Base-by-base conservation (phyloP, 2,113 vertebrate genomes). In the Probosciger aterrimus region DNA sequence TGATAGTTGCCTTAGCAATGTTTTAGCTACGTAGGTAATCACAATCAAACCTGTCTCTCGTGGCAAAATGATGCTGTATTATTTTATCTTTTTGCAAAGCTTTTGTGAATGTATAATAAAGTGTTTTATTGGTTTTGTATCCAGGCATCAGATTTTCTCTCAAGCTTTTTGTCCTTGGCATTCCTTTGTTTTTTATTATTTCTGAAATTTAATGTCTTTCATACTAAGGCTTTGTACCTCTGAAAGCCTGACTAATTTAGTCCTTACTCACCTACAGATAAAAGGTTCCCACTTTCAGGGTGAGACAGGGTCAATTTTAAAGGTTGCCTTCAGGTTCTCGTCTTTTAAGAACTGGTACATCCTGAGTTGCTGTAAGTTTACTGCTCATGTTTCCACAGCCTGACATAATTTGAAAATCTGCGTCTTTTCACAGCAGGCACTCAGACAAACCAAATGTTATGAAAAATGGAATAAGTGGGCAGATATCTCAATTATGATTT, bases 1-100 rank as follows among this genome's bases (percentile, higher is more conserved):
- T 94, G 93, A 96, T 81, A 86, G 96, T 97, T 96, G 94, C 96
- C 95, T 90, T 97, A 93, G 95, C 94, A 92, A 94, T 97, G 90
- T 88, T 96, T 96, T 90, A 95, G 79, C 78, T 81, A 70, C 5
- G 27, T 19, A 73, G 37, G 49, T 77, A 90, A 94, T 85, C 87
- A 88, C 75, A 86, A 47, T 88, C 90, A 95, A 83, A 85, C 79
- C 33, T 88, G 55, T 60, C 64, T 86, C 68, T 75, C 75, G 75
- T 86, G 63, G 87, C 27, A 92, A 94, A 95, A 78, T 65, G 62
- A 64, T 91, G 69, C 39, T 62, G 60, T 43, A 30, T 83, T 83
- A 20, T 27, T 68, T 68, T 76, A 23, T 37, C 43, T 75, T 74
- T 86, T 65, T 52, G 23, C 73, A 90, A 82, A 81, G 59, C 75